Evolutionary conservation across 2,797 vertebrate species (phyloP).

Genomic region (Petrocephalus schoutedeni): DNA sequence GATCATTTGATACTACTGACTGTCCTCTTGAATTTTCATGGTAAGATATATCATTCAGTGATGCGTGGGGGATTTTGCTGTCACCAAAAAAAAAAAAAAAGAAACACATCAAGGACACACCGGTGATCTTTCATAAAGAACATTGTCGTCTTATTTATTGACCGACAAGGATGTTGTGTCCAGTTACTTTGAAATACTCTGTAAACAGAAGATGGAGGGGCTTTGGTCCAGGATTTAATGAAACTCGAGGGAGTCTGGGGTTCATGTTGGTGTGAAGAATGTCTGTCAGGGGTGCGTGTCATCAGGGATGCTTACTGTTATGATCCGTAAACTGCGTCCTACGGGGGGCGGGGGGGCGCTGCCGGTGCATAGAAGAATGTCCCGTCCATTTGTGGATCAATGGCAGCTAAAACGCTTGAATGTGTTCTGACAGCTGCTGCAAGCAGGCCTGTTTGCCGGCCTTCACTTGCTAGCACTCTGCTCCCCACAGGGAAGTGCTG

Average conservation of each 20-base stretch:
- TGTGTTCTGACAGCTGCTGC: background rate
- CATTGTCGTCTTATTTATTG: background rate
- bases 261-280: background rate
- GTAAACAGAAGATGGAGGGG: background rate
- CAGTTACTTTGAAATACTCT: background rate
- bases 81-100: background rate
- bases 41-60: background rate
- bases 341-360: background rate
- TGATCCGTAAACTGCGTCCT: no score
- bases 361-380: background rate
- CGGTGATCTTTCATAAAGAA: background rate
- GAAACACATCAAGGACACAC: background rate
- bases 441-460: background rate
- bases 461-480: background rate
- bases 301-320: background rate
- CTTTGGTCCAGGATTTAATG: background rate
- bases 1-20: background rate
- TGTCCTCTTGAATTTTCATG: background rate
- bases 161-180: background rate
- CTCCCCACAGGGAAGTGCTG: background rate
- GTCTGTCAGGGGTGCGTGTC: background rate
- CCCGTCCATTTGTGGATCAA: background rate
- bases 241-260: background rate
- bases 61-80: background rate
- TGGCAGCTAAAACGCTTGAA: background rate